These are phyloP conservation scores for Diaprepes abbreviatus DNA, from an alignment of 2,888 invertebrate genomes.

Conservation along the genomic window DNA sequence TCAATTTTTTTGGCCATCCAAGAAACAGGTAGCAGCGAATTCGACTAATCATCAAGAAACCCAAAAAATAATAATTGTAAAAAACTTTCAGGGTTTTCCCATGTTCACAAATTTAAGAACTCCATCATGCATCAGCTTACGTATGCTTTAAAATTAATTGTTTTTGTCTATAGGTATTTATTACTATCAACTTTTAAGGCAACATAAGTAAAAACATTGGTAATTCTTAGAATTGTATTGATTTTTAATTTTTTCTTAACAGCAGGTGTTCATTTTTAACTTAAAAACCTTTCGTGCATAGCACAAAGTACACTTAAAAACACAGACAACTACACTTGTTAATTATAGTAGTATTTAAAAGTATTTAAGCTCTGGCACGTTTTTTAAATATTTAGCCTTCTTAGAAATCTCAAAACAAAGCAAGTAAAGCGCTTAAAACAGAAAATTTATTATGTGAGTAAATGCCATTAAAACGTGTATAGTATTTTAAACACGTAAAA, in stretches of 20 bases:
- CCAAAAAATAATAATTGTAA: too few species aligned
- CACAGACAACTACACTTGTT: not conserved
- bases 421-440: conserved; percentile 14
- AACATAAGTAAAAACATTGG: too few species aligned
- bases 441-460: conserved; percentile 32
- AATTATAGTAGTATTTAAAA: conserved; percentile 6
- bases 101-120: too few species aligned
- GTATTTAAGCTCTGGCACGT: conserved; percentile 38
- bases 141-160: too few species aligned
- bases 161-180: too few species aligned
- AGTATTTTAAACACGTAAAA: conserved; percentile 14
- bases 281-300: conserved; percentile 5
- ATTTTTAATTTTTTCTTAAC: not conserved
- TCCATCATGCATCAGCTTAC: too few species aligned
- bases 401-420: conserved; percentile 29
- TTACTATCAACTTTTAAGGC: too few species aligned
- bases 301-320: conserved; percentile 22
- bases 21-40: too few species aligned
- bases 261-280: conserved; percentile 2
- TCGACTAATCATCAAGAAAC: too few species aligned
- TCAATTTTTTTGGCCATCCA: too few species aligned
- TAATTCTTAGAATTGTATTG: too few species aligned
- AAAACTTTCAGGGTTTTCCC: too few species aligned
- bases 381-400: conserved; percentile 42
- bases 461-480: conserved; percentile 31